A percentile compares a stretch with the other conserved stretches of the same genome.
Evolutionary conservation across 2,797 vertebrate genomes (phyloP).

Genomic region (Epinephelus awoara): DNA sequence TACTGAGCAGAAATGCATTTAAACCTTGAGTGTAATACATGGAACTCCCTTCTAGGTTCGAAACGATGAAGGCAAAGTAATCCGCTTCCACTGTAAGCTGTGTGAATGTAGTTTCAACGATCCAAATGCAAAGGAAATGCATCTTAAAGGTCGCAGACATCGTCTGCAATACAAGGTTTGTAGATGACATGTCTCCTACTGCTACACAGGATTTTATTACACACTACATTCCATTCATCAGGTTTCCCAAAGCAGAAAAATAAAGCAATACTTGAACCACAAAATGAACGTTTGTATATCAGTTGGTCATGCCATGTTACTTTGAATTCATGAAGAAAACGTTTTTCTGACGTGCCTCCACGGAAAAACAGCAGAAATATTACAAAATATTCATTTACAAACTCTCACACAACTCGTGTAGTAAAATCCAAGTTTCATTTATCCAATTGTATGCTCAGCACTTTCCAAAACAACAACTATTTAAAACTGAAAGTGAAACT

Average conservation of each 20-base stretch:
- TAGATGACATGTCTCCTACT: neutral
- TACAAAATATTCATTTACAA: too few relatives aligned
- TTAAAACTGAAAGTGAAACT: too few relatives aligned
- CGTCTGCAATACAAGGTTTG: slow-evolving; percentile 96
- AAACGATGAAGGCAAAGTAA: slow-evolving; percentile 99
- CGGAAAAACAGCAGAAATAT: too few relatives aligned
- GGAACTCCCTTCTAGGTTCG: slow-evolving; percentile 87
- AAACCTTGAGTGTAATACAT: neutral
- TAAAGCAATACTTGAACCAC: too few relatives aligned
- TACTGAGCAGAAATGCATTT: neutral
- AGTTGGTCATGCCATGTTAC: too few relatives aligned
- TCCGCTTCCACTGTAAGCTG: slow-evolving; percentile 98
- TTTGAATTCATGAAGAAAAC: too few relatives aligned
- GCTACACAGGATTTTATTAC: neutral
- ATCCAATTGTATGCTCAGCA: too few relatives aligned
- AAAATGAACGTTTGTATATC: too few relatives aligned
- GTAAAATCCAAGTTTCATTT: too few relatives aligned
- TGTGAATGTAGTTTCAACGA: slow-evolving; percentile 99
- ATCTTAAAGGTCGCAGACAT: slow-evolving; percentile 95
- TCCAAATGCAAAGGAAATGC: slow-evolving; percentile 99
- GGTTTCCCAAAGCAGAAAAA: neutral
- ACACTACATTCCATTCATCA: neutral
- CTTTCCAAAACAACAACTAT: too few relatives aligned
- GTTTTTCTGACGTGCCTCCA: too few relatives aligned
- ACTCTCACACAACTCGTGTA: too few relatives aligned